Conservation (phyloP, 1,140 invertebrate species). For the Scaptomyza hsui region DNA sequence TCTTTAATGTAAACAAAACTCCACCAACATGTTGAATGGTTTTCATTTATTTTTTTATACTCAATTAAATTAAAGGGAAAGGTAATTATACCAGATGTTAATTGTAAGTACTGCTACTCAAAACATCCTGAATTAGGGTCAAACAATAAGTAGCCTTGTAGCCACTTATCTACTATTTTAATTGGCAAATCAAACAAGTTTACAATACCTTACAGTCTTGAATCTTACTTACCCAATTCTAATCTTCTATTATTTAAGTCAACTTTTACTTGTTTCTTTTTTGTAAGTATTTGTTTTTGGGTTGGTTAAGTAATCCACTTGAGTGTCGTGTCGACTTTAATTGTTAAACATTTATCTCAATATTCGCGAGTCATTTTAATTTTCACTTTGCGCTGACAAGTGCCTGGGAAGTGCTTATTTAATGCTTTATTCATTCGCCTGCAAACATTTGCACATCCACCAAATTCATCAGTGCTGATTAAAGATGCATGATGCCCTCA, state of each 20-base stretch:
- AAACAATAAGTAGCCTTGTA: no score
- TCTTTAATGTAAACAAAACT: slow-evolving; percentile 39
- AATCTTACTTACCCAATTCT: background rate
- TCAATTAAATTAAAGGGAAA: slow-evolving; percentile 13
- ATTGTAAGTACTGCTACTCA: background rate
- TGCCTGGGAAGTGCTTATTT: slow-evolving; percentile 74
- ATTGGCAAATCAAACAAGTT: no score
- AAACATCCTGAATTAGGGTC: background rate
- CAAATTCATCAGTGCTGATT: slow-evolving; percentile 75
- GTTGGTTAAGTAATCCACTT: slow-evolving; percentile 17
- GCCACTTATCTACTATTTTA: no score
- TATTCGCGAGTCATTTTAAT: slow-evolving; percentile 69
- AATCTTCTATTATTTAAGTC: background rate
- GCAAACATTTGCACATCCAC: slow-evolving; percentile 77
- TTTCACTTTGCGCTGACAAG: slow-evolving; percentile 75
- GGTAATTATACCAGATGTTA: background rate
- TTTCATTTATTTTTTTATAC: slow-evolving; percentile 2
- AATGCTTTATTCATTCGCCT: slow-evolving; percentile 77
- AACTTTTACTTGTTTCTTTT: background rate
- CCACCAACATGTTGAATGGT: slow-evolving; percentile 1
- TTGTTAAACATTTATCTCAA: slow-evolving; percentile 65
- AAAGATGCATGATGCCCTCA: slow-evolving; percentile 64
- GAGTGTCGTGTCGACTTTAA: slow-evolving; percentile 14
- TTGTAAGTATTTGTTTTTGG: no score
- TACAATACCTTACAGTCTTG: no score